These are phyloP conservation scores for Pavo muticus DNA, from an alignment of 2,113 vertebrate genomes.

Conservation along the genomic window DNA sequence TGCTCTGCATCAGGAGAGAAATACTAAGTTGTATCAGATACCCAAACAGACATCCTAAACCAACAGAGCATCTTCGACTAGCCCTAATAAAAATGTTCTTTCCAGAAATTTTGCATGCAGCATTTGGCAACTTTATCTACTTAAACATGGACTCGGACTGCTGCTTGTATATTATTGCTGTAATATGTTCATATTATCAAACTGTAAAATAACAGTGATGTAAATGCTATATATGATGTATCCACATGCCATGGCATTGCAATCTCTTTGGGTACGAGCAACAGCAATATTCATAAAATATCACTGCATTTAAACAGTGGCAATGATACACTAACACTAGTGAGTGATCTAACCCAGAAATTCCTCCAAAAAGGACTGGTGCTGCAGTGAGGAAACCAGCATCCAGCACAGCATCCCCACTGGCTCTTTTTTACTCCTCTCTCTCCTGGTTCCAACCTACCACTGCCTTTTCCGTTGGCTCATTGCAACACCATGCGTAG, in stretches of 20 bases:
- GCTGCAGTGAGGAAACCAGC: not conserved
- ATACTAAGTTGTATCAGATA: not conserved
- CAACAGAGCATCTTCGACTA: not conserved
- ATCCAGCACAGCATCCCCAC: not conserved
- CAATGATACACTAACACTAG: not conserved
- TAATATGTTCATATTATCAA: not conserved
- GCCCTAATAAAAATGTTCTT: not conserved
- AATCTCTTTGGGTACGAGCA: not conserved
- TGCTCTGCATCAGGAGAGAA: rapidly evolving
- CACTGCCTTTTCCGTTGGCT: not conserved
- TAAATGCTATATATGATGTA: not conserved
- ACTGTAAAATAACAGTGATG: not conserved
- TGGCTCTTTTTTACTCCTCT: not conserved
- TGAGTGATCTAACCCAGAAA: not conserved
- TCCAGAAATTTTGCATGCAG: not conserved
- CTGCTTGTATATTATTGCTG: not conserved
- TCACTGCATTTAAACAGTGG: not conserved
- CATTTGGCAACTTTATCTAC: not conserved
- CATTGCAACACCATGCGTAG: no score
- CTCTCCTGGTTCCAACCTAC: not conserved
- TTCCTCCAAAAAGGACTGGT: not conserved
- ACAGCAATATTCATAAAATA: not conserved
- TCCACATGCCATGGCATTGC: rapidly evolving
- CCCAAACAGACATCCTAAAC: not conserved
- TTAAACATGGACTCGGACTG: not conserved